Evolutionary conservation across 1,140 invertebrate genomes (phyloP).

Genomic region (Vanessa tameamea): DNA sequence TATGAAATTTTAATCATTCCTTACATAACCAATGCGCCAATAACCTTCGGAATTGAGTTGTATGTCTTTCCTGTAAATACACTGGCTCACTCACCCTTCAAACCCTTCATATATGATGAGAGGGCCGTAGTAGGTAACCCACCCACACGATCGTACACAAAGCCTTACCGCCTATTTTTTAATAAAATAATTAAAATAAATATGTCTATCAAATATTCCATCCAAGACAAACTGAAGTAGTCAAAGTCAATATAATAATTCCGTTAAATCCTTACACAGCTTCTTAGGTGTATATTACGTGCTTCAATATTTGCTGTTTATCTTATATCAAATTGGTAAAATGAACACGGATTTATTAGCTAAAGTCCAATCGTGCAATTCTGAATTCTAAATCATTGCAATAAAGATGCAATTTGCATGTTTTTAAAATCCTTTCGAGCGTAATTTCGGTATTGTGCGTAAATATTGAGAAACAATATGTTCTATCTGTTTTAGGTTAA

Average conservation of each 20-base stretch:
- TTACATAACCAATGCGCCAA: no score
- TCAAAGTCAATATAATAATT: constrained; percentile 36
- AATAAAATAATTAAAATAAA: neutral
- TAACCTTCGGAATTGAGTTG: no score
- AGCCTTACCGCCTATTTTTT: no score
- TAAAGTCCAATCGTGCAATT: neutral
- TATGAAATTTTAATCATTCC: no score
- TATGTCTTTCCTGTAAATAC: no score
- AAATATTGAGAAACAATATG: constrained; percentile 33
- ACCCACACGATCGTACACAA: no score
- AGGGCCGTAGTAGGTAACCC: no score
- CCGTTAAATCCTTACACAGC: constrained; percentile 29
- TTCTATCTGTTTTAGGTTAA: constrained; percentile 27
- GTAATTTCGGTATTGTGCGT: constrained; percentile 11
- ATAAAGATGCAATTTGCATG: neutral
- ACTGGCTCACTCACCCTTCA: no score
- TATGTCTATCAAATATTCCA: neutral
- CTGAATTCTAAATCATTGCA: neutral
- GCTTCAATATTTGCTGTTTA: constrained; percentile 42
- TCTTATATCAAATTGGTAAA: constrained; percentile 51
- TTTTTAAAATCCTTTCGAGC: neutral
- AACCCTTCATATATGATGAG: no score
- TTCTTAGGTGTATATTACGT: constrained; percentile 40
- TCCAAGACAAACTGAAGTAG: constrained; percentile 20
- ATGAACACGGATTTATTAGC: constrained; percentile 35